Base-by-base conservation (phyloP, 1,140 invertebrate genomes). In the Eciton burchellii region DNA sequence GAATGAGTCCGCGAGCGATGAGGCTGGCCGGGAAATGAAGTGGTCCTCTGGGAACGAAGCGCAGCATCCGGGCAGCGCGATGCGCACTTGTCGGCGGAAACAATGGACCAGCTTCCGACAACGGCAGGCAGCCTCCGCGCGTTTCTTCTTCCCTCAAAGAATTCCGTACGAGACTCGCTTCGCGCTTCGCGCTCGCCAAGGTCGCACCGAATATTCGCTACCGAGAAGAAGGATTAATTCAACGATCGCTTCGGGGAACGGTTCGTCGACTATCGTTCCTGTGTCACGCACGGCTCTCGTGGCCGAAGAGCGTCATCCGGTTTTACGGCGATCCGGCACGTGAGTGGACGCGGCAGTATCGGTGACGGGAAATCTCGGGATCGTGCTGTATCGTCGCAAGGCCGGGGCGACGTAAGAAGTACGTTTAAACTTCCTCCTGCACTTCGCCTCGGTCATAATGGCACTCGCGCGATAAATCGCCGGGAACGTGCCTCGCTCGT, bases 41-140 rank as follows among this genome's bases (percentile, higher is more conserved):
- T 79, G 70, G 74, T 79, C 74, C 65, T 35, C 63, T 35, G 63
- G 74, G 57, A 79, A 21, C 21, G 49, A 70, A 62, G 26, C 29
- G 54, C 54, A 76, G 73, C 66, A 85, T 81, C 68, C 82, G 82
- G 35, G n/a, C n/a, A 84, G 72, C 57, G n/a, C 70, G 70, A 66
- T 72, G 81, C 73, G 76, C 57, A 54, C 62, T 79, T 70, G 63
- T 70, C 74, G 63, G 74, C 62, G 74, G 29, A 68, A 79, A 70
- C 74, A 70, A 57, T 62, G 45, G 59, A 62, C 16, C n/a, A n/a
- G n/a, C 24, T 41, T 26, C 21, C 56, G 24, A 47, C n/a, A 14
- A 19, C 45, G 24, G n/a, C 41, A 29, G 49, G 60, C 8, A 26
- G n/a, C n/a, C n/a, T 47, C 47, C 41, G 19, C 70, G 41, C 29